Conservation (phyloP, 1,140 invertebrate genomes). For the Zaprionus taronus region DNA sequence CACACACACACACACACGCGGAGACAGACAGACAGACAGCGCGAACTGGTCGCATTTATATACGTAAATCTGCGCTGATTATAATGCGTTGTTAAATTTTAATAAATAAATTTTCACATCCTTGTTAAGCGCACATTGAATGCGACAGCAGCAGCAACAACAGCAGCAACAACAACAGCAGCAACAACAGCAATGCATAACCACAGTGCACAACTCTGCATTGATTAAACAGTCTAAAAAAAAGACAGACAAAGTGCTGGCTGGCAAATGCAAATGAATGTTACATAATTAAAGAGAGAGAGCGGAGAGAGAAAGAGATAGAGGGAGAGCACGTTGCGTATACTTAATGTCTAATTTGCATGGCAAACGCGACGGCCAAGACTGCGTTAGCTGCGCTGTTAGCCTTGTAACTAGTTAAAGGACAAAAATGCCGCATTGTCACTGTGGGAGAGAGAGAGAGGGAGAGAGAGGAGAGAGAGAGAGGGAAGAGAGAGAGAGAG, state of each 20-base stretch:
- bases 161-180: slow-evolving; percentile 18
- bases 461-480: neutral
- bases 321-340: slow-evolving; percentile 54
- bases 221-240: slow-evolving; percentile 56
- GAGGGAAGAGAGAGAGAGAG: neutral
- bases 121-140: slow-evolving; percentile 72
- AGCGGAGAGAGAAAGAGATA: neutral
- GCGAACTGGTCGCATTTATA: slow-evolving; percentile 45
- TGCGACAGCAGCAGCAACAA: slow-evolving; percentile 28
- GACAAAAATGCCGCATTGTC: slow-evolving; percentile 69
- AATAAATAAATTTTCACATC: slow-evolving; percentile 83
- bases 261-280: slow-evolving; percentile 69
- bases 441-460: neutral
- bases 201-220: slow-evolving; percentile 47
- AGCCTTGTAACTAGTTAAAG: slow-evolving; percentile 69
- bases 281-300: slow-evolving; percentile 67
- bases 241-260: slow-evolving; percentile 21
- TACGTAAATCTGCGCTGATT: slow-evolving; percentile 75
- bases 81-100: slow-evolving; percentile 82
- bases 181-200: slow-evolving; percentile 15
- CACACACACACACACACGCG: slow-evolving; percentile 3
- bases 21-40: neutral
- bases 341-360: slow-evolving; percentile 69
- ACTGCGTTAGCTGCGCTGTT: slow-evolving; percentile 16
- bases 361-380: slow-evolving; percentile 25